phyloP scores from a whole-genome alignment of 2,888 invertebrate genomes.

The Polyploca ridens region DNA sequence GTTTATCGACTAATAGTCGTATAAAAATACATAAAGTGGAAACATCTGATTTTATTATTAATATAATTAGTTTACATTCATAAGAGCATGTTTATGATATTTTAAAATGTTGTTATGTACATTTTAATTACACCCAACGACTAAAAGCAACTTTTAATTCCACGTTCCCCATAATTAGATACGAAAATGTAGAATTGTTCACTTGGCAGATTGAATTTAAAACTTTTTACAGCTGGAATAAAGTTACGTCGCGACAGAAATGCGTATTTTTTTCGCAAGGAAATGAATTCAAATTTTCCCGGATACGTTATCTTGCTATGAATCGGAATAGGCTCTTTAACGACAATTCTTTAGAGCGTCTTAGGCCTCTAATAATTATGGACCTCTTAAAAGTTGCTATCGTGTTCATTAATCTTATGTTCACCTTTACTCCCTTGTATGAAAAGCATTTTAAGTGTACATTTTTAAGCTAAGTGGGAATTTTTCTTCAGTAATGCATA shows the following conservation, averaged over 20 bases:
- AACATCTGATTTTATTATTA: too few relatives aligned
- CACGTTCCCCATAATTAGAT: slow-evolving; percentile 18
- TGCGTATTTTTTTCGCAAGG: slow-evolving; percentile 20
- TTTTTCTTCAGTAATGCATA: too few relatives aligned
- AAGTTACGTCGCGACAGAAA: neutral
- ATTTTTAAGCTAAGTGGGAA: too few relatives aligned
- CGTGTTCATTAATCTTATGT: neutral
- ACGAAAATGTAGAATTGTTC: slow-evolving; percentile 42
- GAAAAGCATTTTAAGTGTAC: too few relatives aligned
- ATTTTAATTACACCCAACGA: too few relatives aligned
- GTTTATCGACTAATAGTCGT: too few relatives aligned
- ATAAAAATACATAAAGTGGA: too few relatives aligned
- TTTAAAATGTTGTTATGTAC: too few relatives aligned
- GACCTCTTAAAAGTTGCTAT: neutral
- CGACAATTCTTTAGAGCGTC: slow-evolving; percentile 4
- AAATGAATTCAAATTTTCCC: slow-evolving; percentile 14
- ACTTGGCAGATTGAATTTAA: slow-evolving; percentile 47
- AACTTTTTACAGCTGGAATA: slow-evolving; percentile 33
- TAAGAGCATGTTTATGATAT: too few relatives aligned
- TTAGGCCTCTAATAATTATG: neutral
- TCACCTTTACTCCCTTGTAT: neutral
- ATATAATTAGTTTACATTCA: too few relatives aligned
- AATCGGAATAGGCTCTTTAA: slow-evolving; percentile 7
- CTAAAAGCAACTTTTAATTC: slow-evolving; percentile 28
- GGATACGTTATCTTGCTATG: neutral